Percentiles rank a stretch among this genome's conserved stretches.
Evolutionary conservation across 2,888 invertebrate genomes (phyloP).

Genomic region (Ennomos erosarius): DNA sequence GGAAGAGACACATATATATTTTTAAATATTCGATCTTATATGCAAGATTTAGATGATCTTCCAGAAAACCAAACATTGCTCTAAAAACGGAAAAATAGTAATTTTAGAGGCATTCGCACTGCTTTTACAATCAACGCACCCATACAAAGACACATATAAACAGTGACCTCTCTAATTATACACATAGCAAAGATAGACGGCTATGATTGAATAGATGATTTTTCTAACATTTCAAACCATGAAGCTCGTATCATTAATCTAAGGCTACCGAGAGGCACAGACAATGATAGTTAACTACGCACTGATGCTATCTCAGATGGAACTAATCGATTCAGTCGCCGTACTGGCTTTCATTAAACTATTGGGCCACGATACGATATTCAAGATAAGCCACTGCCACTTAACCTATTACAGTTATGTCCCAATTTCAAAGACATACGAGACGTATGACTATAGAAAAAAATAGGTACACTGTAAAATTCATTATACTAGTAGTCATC

Average conservation of each 20-base stretch:
- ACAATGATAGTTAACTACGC: constrained; percentile 75
- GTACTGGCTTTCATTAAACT: constrained; percentile 74
- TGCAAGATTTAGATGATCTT: no score
- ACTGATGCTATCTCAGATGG: constrained; percentile 72
- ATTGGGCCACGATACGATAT: constrained; percentile 69
- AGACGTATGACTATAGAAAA: constrained; percentile 15
- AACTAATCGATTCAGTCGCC: constrained; percentile 74
- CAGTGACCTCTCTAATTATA: no score
- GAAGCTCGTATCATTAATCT: constrained; percentile 75
- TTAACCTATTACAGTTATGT: constrained; percentile 53
- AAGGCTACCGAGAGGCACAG: constrained; percentile 66
- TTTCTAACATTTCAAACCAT: constrained; percentile 76
- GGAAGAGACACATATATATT: no score
- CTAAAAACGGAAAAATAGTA: no score
- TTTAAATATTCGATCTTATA: no score
- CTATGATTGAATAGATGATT: constrained; percentile 69
- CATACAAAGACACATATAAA: no score
- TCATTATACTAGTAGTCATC: no score
- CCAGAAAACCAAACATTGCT: no score
- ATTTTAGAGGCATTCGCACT: no score
- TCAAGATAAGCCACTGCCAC: constrained; percentile 58
- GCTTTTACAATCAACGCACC: no score
- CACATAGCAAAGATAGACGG: constrained; percentile 49
- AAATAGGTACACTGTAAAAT: no score
- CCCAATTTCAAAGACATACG: constrained; percentile 40